Conservation (phyloP, 2,113 vertebrate genomes). For the Ancistrus triradiatus region DNA sequence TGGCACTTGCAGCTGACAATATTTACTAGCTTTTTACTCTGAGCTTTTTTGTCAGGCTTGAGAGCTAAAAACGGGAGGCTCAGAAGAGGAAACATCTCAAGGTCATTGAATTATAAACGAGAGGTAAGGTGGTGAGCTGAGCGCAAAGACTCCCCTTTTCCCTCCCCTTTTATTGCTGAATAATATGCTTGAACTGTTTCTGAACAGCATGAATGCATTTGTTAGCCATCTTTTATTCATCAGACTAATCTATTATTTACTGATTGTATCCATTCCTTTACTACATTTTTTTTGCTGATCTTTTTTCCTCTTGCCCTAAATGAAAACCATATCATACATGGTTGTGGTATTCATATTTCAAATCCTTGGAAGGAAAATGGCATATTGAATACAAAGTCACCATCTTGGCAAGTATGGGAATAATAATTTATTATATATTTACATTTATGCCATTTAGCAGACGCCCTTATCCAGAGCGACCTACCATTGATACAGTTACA, state of each 20-base stretch:
- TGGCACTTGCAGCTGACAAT: no score
- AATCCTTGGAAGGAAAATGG: not conserved
- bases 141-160: slow-evolving; percentile 16
- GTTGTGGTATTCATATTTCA: not conserved
- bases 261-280: slow-evolving; percentile 55
- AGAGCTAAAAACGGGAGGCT: slow-evolving; percentile 44
- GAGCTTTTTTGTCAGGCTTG: slow-evolving; percentile 28
- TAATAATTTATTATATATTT: no score
- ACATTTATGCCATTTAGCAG: no score
- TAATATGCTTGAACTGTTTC: slow-evolving; percentile 41
- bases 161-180: slow-evolving; percentile 46
- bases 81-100: slow-evolving; percentile 40
- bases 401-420: no score
- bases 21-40: not conserved
- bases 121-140: slow-evolving; percentile 40
- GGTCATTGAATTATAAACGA: slow-evolving; percentile 51
- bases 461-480: no score
- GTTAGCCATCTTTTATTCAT: slow-evolving; percentile 54
- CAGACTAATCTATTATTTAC: slow-evolving; percentile 65
- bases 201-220: slow-evolving; percentile 53
- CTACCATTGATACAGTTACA: no score
- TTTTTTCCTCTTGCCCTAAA: slow-evolving; percentile 21
- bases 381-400: not conserved
- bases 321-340: slow-evolving; percentile 25
- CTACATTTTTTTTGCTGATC: slow-evolving; percentile 45